These are phyloP conservation scores for Drosophila parabipectinata DNA, from an alignment of 1,140 invertebrate species.

Conservation along the genomic window DNA sequence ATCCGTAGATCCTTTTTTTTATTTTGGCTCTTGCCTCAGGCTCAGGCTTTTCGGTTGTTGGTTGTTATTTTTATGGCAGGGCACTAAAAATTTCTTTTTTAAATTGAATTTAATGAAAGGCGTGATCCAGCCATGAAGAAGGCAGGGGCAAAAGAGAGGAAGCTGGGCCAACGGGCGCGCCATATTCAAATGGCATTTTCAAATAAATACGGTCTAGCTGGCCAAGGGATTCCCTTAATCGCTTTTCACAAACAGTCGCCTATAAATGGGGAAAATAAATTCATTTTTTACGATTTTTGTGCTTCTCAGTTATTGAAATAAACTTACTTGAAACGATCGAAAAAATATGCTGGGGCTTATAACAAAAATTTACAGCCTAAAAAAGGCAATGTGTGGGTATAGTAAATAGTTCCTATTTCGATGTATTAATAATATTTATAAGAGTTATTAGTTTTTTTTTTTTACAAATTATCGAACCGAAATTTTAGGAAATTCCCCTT, in stretches of 20 bases:
- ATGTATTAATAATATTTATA: not conserved
- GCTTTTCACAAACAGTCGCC: constrained; percentile 12
- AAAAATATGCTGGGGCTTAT: constrained; percentile 22
- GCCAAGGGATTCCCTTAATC: constrained; percentile 47
- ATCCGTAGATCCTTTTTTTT: constrained; percentile 65
- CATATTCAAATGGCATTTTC: constrained; percentile 76
- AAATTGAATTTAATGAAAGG: constrained; percentile 81
- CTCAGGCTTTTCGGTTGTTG: constrained; percentile 35
- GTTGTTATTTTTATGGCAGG: constrained; percentile 70
- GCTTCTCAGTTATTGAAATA: constrained; percentile 29
- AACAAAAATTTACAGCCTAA: not conserved
- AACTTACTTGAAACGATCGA: constrained; percentile 13
- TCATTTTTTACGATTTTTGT: constrained; percentile 33
- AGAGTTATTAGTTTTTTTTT: not conserved
- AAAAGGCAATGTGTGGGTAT: not conserved
- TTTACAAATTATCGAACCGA: not conserved
- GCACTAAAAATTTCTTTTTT: constrained; percentile 76
- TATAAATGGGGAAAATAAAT: constrained; percentile 26
- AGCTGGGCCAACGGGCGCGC: constrained; percentile 49
- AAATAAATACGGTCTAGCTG: constrained; percentile 54
- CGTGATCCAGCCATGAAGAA: constrained; percentile 40
- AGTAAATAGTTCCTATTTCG: not conserved
- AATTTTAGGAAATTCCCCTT: not conserved
- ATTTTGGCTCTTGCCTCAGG: constrained; percentile 16
- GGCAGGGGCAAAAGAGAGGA: not conserved